Percentiles rank a stretch among this genome's conserved stretches.
phyloP scores from a whole-genome alignment of 92 coral and sea anemone species.

The Zoanthus gigantus region DNA sequence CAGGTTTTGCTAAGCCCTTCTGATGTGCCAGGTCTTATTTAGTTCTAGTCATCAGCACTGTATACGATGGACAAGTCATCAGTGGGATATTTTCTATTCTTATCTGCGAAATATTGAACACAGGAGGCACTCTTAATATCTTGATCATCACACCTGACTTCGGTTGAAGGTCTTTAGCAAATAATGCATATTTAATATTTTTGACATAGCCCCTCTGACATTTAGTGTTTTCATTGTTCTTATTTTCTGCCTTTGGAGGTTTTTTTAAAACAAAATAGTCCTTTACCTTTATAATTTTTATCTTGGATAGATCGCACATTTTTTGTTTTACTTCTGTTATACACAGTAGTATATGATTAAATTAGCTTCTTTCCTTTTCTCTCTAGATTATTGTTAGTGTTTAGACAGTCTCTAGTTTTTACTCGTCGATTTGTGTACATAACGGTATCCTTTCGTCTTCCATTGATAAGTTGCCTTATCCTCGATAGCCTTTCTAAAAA shows the following conservation, averaged over 20 bases:
- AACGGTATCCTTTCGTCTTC: constrained; percentile 21
- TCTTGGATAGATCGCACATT: not conserved
- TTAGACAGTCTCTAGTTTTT: not conserved
- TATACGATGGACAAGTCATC: not conserved
- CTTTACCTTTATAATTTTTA: not conserved
- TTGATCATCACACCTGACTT: not conserved
- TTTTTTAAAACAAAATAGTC: not conserved
- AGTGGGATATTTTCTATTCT: no score
- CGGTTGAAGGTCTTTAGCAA: not conserved
- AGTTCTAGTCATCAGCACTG: constrained; percentile 21
- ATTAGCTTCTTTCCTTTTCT: not conserved
- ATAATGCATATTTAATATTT: not conserved
- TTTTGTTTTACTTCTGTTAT: not conserved
- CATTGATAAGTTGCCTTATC: constrained; percentile 48
- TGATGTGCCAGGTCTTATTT: not conserved
- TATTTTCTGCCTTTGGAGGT: not conserved
- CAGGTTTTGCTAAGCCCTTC: not conserved
- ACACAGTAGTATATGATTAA: not conserved
- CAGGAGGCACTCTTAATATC: no score
- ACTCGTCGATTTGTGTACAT: constrained; percentile 41
- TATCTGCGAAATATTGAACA: no score
- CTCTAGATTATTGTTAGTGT: not conserved
- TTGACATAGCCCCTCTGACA: not conserved
- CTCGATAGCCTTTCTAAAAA: constrained; percentile 33
- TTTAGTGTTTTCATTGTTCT: not conserved